Percentiles rank a stretch among this genome's conserved stretches.
Evolutionary conservation across 2,113 vertebrate genomes (phyloP).

Genomic region (Sturnira hondurensis): DNA sequence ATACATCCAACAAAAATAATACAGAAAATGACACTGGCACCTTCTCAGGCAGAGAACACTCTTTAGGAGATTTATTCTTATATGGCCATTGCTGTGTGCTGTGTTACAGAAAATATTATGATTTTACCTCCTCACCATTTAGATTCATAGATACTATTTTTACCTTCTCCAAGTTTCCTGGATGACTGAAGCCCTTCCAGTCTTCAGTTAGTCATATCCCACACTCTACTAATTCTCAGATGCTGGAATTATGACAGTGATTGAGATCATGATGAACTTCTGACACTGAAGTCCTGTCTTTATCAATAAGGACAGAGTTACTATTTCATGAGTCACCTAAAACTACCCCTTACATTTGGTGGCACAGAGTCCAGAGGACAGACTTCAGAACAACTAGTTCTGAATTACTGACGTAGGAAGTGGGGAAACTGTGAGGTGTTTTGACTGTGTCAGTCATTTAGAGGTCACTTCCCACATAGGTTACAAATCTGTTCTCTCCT

Average conservation of each 20-base stretch:
- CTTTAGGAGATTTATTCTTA: conserved; percentile 12
- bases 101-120: neutral
- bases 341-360: conserved; percentile 20
- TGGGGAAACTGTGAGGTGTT: neutral
- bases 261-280: neutral
- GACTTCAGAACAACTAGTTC: neutral
- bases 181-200: conserved; percentile 21
- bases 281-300: conserved; percentile 8
- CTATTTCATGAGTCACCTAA: conserved; percentile 39
- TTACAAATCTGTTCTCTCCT: neutral
- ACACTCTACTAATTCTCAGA: neutral
- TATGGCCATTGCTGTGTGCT: neutral
- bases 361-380: neutral
- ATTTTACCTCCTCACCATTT: neutral
- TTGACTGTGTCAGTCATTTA: conserved; percentile 6
- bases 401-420: conserved; percentile 13
- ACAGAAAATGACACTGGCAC: neutral
- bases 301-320: conserved; percentile 31
- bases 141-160: conserved; percentile 14
- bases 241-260: neutral
- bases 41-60: neutral
- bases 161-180: conserved; percentile 20
- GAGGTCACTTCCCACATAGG: neutral
- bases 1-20: neutral
- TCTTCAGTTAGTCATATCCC: conserved; percentile 46